Conservation (phyloP, 1,140 invertebrate genomes). For the Melipona quadrifasciata region DNA sequence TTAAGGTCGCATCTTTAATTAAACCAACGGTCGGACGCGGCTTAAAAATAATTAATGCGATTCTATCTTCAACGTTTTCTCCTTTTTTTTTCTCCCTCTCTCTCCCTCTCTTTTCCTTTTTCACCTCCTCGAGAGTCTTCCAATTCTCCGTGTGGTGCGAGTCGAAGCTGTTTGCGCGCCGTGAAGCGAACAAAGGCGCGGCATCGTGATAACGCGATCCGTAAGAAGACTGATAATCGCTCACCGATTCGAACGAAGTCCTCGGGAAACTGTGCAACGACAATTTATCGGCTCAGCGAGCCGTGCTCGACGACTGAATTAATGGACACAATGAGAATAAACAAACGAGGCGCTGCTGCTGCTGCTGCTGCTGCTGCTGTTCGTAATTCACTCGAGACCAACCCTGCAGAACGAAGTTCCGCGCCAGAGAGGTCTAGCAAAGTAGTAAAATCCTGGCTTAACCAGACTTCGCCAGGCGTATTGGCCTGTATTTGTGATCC, state of each 20-base stretch:
- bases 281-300: conserved; percentile 7
- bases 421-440: neutral
- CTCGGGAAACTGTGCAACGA: neutral
- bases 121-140: neutral
- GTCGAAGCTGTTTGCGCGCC: neutral
- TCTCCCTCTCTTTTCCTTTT: neutral
- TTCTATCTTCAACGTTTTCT: neutral
- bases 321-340: conserved; percentile 13
- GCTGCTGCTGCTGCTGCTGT: neutral
- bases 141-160: neutral
- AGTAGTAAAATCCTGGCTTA: conserved; percentile 31
- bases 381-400: conserved; percentile 18
- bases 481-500: neutral
- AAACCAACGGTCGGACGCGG: conserved; percentile 16
- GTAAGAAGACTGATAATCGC: neutral
- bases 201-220: neutral
- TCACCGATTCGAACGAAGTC: neutral
- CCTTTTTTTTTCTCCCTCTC: neutral
- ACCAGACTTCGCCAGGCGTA: conserved; percentile 1
- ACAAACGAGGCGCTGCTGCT: neutral
- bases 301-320: neutral
- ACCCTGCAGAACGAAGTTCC: neutral
- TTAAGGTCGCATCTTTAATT: conserved; percentile 51
- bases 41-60: conserved; percentile 50
- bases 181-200: neutral